These are phyloP conservation scores for Scalopus aquaticus DNA, from an alignment of 2,113 vertebrate genomes.

Conservation along the genomic window DNA sequence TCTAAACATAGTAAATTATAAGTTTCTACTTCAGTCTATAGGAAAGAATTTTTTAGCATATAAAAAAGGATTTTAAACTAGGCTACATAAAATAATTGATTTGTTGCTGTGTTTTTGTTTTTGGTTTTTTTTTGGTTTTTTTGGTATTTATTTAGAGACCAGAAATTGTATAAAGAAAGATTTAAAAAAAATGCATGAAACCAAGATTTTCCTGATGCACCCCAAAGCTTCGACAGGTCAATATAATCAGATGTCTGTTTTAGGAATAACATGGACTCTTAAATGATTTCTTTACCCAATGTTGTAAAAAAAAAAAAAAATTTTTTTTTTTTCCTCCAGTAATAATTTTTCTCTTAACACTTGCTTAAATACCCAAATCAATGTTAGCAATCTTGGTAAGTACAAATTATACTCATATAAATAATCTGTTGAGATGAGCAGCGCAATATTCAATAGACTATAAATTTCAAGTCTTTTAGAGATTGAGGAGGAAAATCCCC, in stretches of 20 bases:
- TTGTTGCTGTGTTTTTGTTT: background rate
- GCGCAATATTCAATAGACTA: background rate
- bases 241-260: background rate
- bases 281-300: background rate
- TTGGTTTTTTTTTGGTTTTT: too few relatives aligned
- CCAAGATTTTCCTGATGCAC: background rate
- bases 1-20: background rate
- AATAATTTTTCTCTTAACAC: constrained; percentile 34
- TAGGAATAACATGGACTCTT: background rate
- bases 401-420: background rate
- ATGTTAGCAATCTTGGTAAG: background rate
- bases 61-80: constrained; percentile 11
- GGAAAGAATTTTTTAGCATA: constrained; percentile 6
- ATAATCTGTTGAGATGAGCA: background rate
- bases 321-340: background rate
- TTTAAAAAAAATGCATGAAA: background rate
- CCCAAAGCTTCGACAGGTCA: background rate
- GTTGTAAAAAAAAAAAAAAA: too few relatives aligned
- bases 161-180: background rate
- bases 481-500: background rate
- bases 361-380: background rate
- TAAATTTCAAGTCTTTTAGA: constrained; percentile 27
- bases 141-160: background rate
- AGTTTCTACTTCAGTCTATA: background rate
- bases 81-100: background rate